Evolutionary conservation across 2,888 invertebrate species (phyloP), one percentile per base, ranked within the genome.

Genomic region (Ptychoptera contaminata): DNA sequence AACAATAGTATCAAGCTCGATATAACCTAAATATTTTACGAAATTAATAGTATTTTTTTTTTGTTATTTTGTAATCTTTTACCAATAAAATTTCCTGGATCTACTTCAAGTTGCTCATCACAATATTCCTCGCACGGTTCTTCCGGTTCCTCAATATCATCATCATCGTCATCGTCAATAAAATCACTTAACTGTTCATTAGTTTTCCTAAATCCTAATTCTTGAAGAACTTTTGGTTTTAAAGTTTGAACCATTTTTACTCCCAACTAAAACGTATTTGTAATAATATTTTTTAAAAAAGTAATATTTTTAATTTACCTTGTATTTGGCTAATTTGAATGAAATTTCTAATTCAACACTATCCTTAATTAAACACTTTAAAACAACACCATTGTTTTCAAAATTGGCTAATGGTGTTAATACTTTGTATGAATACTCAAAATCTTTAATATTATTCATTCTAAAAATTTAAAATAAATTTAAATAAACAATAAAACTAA

Each of bases 361-460:
- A 31, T 74, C 67, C 9, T 71, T 68, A 47, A 76, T 72, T 2
- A 82, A 68, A 1, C 62, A 45, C 58, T 84, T 85, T 1, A 77
- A 69, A 1, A 83, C 77, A 8, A 82, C 67, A 0, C 85, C 85
- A 54, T 81, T 84, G 56, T 84, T 79, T 55, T 83, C 77, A 51
- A 84, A 79, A 5, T 79, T 79, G 53, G 77, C 73, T n/a, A 87
- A 61, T 1, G 87, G 87, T 0, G 85, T 83, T 56, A 76, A 83
- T 36, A 86, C 63, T 52, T 79, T 75, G 60, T 82, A 84, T 1
- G 80, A 73, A 60, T 86, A 85, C 49, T 84, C 79, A 50, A 87
- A 83, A 61, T 86, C 77, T 10, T 76, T 73, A 14, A 77, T 58
- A 40, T 72, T 71, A 1, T 50, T 45, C 51, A 55, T 56, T 23